phyloP scores from a whole-genome alignment of 2,888 invertebrate species.

The Macrosiphum euphorbiae region DNA sequence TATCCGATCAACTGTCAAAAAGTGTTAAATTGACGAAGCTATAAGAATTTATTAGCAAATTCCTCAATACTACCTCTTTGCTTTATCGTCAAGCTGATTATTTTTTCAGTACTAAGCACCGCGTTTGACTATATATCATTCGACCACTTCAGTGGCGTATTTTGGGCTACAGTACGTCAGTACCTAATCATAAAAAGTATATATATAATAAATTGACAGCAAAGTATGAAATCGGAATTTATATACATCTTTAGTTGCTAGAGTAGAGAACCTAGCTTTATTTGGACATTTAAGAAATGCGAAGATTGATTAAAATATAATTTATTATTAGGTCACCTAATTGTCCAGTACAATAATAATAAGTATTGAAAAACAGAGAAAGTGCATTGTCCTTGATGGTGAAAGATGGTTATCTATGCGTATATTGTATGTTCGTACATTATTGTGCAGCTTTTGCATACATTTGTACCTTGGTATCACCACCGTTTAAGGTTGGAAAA shows the following conservation, averaged over 20 bases:
- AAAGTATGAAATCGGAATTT: not conserved
- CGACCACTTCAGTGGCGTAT: not conserved
- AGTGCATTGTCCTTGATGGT: no score
- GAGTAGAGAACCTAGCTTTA: not conserved
- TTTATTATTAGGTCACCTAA: not conserved
- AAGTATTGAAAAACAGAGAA: no score
- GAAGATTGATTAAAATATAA: not conserved
- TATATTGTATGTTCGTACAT: not conserved
- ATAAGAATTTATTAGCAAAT: no score
- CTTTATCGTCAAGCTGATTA: no score
- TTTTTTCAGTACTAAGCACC: not conserved
- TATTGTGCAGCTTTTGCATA: not conserved
- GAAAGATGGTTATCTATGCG: not conserved
- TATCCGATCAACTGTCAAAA: no score
- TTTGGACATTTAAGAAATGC: not conserved
- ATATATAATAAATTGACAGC: not conserved
- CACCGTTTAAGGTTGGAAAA: not conserved
- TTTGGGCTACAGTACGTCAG: not conserved
- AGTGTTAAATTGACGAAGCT: no score
- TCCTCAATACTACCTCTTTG: no score
- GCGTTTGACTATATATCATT: not conserved
- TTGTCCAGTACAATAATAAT: not conserved
- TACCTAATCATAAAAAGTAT: not conserved
- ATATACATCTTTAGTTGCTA: not conserved
- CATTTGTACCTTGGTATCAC: not conserved